phyloP scores from a whole-genome alignment of 2,797 vertebrate genomes.

The Heteromormyrus szaboi region DNA sequence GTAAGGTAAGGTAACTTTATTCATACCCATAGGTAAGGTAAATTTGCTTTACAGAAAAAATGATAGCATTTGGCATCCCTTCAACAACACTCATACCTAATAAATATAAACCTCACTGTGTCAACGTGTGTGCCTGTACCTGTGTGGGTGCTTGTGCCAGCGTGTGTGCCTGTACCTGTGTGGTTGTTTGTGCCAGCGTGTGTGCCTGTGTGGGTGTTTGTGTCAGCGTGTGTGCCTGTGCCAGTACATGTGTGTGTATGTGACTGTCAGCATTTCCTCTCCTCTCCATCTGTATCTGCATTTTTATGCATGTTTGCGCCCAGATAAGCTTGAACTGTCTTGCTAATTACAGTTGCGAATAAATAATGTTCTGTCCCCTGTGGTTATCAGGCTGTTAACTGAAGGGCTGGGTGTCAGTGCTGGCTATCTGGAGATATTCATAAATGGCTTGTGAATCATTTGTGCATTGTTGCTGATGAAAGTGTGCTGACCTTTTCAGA shows the following conservation, averaged over 20 bases:
- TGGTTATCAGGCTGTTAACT: background rate
- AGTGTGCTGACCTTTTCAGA: background rate
- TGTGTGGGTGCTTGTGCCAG: background rate
- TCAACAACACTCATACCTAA: too few species aligned
- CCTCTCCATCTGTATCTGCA: background rate
- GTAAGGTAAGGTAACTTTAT: too few species aligned
- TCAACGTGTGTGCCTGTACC: slow-evolving; percentile 34
- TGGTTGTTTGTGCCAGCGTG: too few species aligned
- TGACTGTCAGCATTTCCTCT: background rate
- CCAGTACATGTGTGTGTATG: background rate
- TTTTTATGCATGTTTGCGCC: background rate
- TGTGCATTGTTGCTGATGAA: background rate
- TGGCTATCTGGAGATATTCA: background rate
- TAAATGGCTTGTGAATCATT: background rate
- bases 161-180: background rate
- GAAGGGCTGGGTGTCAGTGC: background rate
- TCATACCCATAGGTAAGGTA: too few species aligned
- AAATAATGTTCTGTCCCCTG: background rate
- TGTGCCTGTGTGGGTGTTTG: background rate
- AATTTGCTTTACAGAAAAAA: too few species aligned
- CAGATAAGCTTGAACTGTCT: background rate
- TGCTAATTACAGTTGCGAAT: background rate
- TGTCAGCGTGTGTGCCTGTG: background rate
- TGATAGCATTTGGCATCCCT: too few species aligned
- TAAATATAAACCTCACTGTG: slow-evolving; percentile 15